These are phyloP conservation scores for Ochlodes sylvanus DNA, from an alignment of 2,888 invertebrate genomes.

Conservation along the genomic window DNA sequence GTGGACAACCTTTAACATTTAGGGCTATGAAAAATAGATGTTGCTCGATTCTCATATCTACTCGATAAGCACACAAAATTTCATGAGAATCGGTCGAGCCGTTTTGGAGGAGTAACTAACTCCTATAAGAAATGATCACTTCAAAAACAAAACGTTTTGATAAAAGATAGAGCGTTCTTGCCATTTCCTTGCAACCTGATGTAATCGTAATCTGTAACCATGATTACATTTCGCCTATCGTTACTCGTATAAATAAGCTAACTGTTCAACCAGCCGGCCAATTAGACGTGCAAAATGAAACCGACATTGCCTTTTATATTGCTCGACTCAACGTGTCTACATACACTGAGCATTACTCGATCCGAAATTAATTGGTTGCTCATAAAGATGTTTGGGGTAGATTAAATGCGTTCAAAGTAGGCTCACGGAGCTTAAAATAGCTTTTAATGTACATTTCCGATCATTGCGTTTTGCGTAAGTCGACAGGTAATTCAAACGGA, in stretches of 20 bases:
- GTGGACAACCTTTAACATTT: too few species aligned
- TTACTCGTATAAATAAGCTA: not conserved
- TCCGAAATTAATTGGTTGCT: slow-evolving; percentile 34
- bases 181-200: too few species aligned
- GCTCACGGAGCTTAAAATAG: slow-evolving; percentile 17
- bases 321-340: slow-evolving; percentile 16
- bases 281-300: slow-evolving; percentile 21
- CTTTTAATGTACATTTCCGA: slow-evolving; percentile 12
- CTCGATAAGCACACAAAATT: too few species aligned
- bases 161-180: too few species aligned
- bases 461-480: not conserved
- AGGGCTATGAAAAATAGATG: too few species aligned
- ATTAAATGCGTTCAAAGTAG: slow-evolving; percentile 23
- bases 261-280: slow-evolving; percentile 9
- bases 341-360: slow-evolving; percentile 10
- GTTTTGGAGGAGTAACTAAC: too few species aligned
- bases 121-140: too few species aligned
- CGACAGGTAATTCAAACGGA: not conserved
- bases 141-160: too few species aligned
- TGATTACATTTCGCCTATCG: too few species aligned
- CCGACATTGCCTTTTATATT: slow-evolving; percentile 9
- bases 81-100: too few species aligned
- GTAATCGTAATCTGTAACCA: too few species aligned
- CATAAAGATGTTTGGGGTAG: slow-evolving; percentile 25
- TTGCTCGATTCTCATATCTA: too few species aligned